Percentiles rank a stretch among this genome's conserved stretches.
Evolutionary conservation across 2,888 invertebrate species (phyloP).

Genomic region (Andrena bicolor): DNA sequence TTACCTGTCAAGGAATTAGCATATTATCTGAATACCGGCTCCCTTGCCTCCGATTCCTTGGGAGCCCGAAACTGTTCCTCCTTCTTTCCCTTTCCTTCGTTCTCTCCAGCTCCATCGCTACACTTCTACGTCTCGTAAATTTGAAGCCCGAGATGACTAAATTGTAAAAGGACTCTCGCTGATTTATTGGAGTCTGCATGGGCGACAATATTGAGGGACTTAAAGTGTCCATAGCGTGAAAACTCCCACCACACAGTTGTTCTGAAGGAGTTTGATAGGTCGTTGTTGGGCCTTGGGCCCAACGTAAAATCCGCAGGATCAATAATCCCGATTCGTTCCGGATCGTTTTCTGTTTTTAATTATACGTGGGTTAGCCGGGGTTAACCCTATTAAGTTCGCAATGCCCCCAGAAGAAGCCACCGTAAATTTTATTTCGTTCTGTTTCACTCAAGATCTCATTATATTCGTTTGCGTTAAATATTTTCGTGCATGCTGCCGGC

Average conservation of each 20-base stretch:
- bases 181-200: not conserved
- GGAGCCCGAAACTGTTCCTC: slow-evolving; percentile 50
- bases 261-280: slow-evolving; percentile 41
- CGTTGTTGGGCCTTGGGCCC: slow-evolving; percentile 5
- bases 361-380: slow-evolving; percentile 77
- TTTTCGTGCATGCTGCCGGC: slow-evolving; percentile 51
- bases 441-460: slow-evolving; percentile 71
- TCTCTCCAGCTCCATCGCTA: not conserved
- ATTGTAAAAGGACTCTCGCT: not conserved
- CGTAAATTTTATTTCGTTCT: slow-evolving; percentile 67
- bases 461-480: slow-evolving; percentile 69
- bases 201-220: not conserved
- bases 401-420: slow-evolving; percentile 64
- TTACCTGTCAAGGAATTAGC: slow-evolving; percentile 75
- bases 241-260: not conserved
- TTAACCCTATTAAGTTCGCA: slow-evolving; percentile 78
- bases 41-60: slow-evolving; percentile 62
- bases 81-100: slow-evolving; percentile 23
- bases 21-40: slow-evolving; percentile 73
- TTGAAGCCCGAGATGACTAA: slow-evolving; percentile 11
- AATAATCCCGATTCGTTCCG: slow-evolving; percentile 77
- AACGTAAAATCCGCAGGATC: slow-evolving; percentile 68
- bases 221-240: not conserved
- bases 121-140: not conserved
- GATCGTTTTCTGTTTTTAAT: slow-evolving; percentile 81